A percentile compares a stretch with the other conserved stretches of the same genome.
Conservation (phyloP, 2,888 invertebrate species). For the Nebria salina region DNA sequence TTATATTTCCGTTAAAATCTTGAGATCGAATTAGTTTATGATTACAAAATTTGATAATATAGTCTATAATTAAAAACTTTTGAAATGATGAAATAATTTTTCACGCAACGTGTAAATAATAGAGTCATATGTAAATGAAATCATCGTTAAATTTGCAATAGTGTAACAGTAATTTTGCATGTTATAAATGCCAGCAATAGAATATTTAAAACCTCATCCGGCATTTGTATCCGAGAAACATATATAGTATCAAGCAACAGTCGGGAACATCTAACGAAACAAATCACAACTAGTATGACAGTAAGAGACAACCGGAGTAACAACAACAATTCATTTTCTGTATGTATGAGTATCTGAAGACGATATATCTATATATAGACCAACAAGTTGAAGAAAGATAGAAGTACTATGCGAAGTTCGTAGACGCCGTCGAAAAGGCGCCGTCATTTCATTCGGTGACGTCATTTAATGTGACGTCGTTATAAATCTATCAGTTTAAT, state of each 20-base stretch:
- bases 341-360: not conserved
- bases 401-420: conserved; percentile 17
- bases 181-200: not conserved
- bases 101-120: not conserved
- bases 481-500: conserved; percentile 37
- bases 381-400: conserved; percentile 7
- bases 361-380: not conserved
- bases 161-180: too few relatives aligned
- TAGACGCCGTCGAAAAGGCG: conserved; percentile 28
- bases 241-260: conserved; percentile 6
- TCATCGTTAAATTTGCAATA: not conserved
- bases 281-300: conserved; percentile 20
- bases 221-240: conserved; percentile 10
- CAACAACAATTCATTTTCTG: conserved; percentile 17
- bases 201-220: conserved; percentile 3
- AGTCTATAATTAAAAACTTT: not conserved
- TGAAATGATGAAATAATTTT: not conserved
- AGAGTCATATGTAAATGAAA: not conserved
- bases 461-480: conserved; percentile 28
- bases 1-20: too few relatives aligned
- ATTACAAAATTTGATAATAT: too few relatives aligned
- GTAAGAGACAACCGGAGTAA: conserved; percentile 19
- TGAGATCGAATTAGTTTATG: too few relatives aligned
- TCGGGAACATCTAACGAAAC: conserved; percentile 14
- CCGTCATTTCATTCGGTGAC: conserved; percentile 29